These are phyloP conservation scores for Meiosimyza platycephala DNA, from an alignment of 2,888 invertebrate genomes.

Conservation along the genomic window DNA sequence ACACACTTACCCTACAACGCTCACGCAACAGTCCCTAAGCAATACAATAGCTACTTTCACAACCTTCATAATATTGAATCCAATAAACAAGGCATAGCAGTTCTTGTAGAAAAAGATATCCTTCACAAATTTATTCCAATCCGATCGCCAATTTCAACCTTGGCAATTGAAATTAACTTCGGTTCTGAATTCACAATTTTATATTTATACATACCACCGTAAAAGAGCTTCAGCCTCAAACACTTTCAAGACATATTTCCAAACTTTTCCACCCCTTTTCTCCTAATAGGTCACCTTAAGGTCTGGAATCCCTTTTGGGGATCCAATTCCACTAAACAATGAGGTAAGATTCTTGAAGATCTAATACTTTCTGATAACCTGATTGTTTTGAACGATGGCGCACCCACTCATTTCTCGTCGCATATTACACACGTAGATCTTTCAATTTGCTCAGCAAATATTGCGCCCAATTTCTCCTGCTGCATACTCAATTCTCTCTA, in stretches of 20 bases:
- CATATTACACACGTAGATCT: conserved; percentile 33
- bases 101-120: conserved; percentile 28
- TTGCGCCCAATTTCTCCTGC: conserved; percentile 21
- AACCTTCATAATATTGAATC: conserved; percentile 8
- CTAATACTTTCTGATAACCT: neutral
- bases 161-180: neutral
- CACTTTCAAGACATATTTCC: too few species aligned
- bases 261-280: too few species aligned
- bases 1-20: too few species aligned
- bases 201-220: too few species aligned
- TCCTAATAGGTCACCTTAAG: neutral
- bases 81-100: conserved; percentile 11
- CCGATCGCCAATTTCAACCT: conserved; percentile 6
- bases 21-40: conserved; percentile 8
- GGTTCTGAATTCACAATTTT: too few species aligned
- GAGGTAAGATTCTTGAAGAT: conserved; percentile 20
- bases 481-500: conserved; percentile 7
- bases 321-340: conserved; percentile 14
- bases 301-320: conserved; percentile 23
- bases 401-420: conserved; percentile 32
- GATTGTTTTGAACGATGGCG: conserved; percentile 10
- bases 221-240: too few species aligned
- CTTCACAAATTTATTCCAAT: conserved; percentile 17
- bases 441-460: conserved; percentile 19
- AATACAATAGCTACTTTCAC: conserved; percentile 28